Evolutionary conservation across 2,888 invertebrate species (phyloP), one percentile per base, ranked within the genome.

Genomic region (Tetanocera ferruginea): DNA sequence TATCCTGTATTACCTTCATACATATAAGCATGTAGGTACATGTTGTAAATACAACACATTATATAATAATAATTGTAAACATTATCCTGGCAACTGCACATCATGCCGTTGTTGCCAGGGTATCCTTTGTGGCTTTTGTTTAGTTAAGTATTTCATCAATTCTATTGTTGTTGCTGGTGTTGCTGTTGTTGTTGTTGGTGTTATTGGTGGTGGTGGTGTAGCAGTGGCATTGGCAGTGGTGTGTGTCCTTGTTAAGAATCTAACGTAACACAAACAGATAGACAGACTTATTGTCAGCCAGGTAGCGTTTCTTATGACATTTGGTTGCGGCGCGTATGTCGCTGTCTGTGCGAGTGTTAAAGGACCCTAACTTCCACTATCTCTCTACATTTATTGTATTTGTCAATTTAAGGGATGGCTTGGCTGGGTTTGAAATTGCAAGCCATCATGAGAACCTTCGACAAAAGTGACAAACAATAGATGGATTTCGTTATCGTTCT

Each of bases 121-220:
- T 49, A 62, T 62, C 73, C 23, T 67, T 73, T 57, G 72, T 67
- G 76, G 72, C 78, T 49, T 76, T 79, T 79, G 78, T 76, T 76
- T 67, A 52, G 69, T 77, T 78, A 78, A 79, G 78, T 79, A 81
- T 78, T 78, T 70, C 80, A 79, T 81, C 79, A 77, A 55, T 62
- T 57, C 51, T 25, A 23, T 74, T 77, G 43, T 67, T 78, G 19
- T 74, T 69, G 62, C 55, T 73, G 69, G 77, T 60, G 51, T 19
- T 78, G 52, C 73, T 80, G 76, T 64, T 78, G 69, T 70, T 62
- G 78, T 25, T 81, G 80, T 81, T 82, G 79, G 81, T 79, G 57
- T 9, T 57, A 57, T 3, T n/a, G 52, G 23, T 19, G 57, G 34
- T 31, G 31, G 14, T 43, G 43, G 1, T 43, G 11, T 43, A 43